phyloP scores from a whole-genome alignment of 2,797 vertebrate genomes.

The Arnoldichthys spilopterus region DNA sequence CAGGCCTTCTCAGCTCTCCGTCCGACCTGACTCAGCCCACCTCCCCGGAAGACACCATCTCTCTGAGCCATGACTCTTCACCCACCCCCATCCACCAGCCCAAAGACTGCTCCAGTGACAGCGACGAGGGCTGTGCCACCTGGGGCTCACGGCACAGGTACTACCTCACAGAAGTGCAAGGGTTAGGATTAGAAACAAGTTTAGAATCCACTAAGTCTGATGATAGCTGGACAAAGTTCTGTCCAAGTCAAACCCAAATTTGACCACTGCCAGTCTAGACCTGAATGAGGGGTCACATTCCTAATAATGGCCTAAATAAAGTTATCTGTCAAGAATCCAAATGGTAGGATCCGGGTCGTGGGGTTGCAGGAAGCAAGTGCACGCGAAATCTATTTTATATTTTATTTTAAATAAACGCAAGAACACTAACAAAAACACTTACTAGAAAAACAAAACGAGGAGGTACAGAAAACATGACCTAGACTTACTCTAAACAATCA shows the following conservation, averaged over 20 bases:
- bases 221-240: not conserved
- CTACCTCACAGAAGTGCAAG: not conserved
- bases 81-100: constrained; percentile 39
- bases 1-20: constrained; percentile 80
- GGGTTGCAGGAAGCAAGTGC: no score
- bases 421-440: no score
- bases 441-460: no score
- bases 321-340: no score
- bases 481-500: no score
- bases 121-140: constrained; percentile 78
- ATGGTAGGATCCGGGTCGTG: no score
- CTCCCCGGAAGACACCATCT: constrained; percentile 79
- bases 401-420: no score
- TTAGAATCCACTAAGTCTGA: no score
- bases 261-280: not conserved
- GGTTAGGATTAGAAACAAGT: not conserved
- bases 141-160: constrained; percentile 78
- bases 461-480: no score
- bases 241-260: not conserved
- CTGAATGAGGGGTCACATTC: not conserved
- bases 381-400: no score
- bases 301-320: not conserved
- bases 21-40: constrained; percentile 82
- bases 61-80: constrained; percentile 58
- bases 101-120: constrained; percentile 76